A percentile compares a stretch with the other conserved stretches of the same genome.
phyloP scores from a whole-genome alignment of 2,113 vertebrate species.

The Hemiscyllium ocellatum region DNA sequence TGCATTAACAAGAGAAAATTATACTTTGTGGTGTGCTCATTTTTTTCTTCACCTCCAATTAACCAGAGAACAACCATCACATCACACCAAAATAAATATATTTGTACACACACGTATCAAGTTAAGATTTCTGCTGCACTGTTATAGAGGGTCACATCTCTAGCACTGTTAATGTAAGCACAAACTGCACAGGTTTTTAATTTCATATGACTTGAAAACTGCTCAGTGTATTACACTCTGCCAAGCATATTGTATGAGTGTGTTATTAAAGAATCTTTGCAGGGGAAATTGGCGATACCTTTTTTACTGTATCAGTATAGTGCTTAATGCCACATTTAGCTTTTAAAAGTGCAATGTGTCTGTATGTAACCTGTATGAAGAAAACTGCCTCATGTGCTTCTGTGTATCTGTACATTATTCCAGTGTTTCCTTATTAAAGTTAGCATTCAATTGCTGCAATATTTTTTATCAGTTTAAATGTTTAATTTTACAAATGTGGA shows the following conservation, averaged over 20 bases:
- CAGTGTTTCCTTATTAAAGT: background rate
- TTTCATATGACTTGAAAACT: slow-evolving; percentile 25
- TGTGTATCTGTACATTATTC: slow-evolving; percentile 6
- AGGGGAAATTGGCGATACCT: background rate
- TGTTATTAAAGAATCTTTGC: background rate
- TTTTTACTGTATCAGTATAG: slow-evolving; percentile 19
- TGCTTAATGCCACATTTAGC: background rate
- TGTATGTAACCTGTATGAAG: background rate
- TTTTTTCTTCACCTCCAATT: background rate
- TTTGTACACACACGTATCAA: background rate
- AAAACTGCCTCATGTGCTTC: slow-evolving; percentile 4
- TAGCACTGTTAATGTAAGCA: slow-evolving; percentile 8
- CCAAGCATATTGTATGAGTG: background rate
- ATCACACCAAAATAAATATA: background rate
- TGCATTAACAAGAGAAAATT: slow-evolving; percentile 2
- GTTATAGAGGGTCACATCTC: background rate
- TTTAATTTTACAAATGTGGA: slow-evolving; percentile 1
- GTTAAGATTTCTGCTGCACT: background rate
- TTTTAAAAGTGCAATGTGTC: slow-evolving; percentile 23
- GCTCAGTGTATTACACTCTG: background rate
- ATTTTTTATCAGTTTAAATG: background rate
- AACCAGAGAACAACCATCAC: slow-evolving; percentile 13
- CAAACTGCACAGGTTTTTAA: background rate
- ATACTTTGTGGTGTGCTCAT: background rate
- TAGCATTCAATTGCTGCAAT: slow-evolving; percentile 1